Evolutionary conservation across 2,797 vertebrate species (phyloP).

Genomic region (Pterois miles): DNA sequence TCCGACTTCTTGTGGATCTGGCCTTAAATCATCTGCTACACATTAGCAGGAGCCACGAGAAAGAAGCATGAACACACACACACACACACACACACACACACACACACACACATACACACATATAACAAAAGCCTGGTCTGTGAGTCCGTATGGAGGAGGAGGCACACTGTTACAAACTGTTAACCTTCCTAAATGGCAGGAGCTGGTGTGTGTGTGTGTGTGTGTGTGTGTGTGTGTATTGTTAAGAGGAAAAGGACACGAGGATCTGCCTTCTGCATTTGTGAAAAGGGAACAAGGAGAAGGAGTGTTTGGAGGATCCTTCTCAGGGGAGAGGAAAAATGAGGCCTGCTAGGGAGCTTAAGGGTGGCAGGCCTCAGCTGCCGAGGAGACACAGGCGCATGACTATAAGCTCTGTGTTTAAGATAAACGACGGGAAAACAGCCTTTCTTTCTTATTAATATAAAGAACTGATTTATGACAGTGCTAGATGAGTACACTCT

Average conservation of each 20-base stretch:
- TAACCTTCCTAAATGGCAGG: conserved; percentile 73
- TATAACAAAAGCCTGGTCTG: conserved; percentile 72
- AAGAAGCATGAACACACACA: conserved; percentile 34
- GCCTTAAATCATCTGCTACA: conserved; percentile 81
- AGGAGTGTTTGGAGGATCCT: conserved; percentile 67
- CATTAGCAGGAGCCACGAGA: conserved; percentile 73
- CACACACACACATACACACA: background rate
- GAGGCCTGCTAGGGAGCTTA: conserved; percentile 52
- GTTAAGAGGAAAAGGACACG: conserved; percentile 57
- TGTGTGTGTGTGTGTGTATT: conserved; percentile 50
- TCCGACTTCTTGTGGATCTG: conserved; percentile 62
- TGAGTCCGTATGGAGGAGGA: conserved; percentile 67
- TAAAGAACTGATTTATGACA: background rate
- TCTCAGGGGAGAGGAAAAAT: conserved; percentile 58
- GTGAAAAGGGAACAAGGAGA: conserved; percentile 62
- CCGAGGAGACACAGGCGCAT: conserved; percentile 21
- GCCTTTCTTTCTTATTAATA: background rate
- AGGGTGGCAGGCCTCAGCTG: conserved; percentile 57
- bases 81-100: background rate
- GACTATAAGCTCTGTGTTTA: conserved; percentile 36
- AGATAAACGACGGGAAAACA: background rate
- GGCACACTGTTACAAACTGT: conserved; percentile 71
- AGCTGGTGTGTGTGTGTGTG: conserved; percentile 49
- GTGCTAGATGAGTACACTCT: background rate
- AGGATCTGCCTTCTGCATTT: conserved; percentile 64